Evolutionary conservation across 2,113 vertebrate genomes (phyloP).

Genomic region (Phocoena phocoena): DNA sequence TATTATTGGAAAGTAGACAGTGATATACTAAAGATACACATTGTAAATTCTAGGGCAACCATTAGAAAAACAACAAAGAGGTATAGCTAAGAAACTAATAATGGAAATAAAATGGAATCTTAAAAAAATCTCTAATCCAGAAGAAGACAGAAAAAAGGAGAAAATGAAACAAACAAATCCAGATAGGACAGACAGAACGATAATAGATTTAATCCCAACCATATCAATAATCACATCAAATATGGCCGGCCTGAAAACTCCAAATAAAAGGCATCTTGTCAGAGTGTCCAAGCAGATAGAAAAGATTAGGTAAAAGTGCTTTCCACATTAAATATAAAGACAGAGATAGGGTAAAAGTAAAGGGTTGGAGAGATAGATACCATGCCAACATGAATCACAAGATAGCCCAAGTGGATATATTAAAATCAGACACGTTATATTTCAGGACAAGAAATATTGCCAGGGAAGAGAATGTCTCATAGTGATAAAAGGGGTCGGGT

Average conservation of each 20-base stretch:
- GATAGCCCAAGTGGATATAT: no score
- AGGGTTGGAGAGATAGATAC: background rate
- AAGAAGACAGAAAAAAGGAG: background rate
- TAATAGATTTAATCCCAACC: background rate
- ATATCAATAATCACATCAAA: no score
- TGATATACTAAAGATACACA: rapidly evolving
- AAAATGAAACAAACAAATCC: background rate
- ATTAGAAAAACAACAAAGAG: no score
- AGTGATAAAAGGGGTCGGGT: background rate
- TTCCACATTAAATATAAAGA: background rate
- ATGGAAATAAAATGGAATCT: background rate
- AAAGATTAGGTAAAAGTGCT: background rate
- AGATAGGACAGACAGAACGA: background rate
- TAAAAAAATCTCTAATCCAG: background rate
- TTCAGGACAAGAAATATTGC: background rate
- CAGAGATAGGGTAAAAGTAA: background rate
- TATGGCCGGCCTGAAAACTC: background rate
- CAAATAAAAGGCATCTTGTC: background rate
- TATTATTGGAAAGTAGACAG: no score
- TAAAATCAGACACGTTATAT: background rate
- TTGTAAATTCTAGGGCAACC: background rate
- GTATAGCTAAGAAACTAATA: background rate
- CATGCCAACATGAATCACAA: rapidly evolving
- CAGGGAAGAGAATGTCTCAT: background rate
- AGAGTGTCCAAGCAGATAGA: background rate